Evolutionary conservation across 2,888 invertebrate genomes (phyloP).

Genomic region (Trichopria drosophilae): DNA sequence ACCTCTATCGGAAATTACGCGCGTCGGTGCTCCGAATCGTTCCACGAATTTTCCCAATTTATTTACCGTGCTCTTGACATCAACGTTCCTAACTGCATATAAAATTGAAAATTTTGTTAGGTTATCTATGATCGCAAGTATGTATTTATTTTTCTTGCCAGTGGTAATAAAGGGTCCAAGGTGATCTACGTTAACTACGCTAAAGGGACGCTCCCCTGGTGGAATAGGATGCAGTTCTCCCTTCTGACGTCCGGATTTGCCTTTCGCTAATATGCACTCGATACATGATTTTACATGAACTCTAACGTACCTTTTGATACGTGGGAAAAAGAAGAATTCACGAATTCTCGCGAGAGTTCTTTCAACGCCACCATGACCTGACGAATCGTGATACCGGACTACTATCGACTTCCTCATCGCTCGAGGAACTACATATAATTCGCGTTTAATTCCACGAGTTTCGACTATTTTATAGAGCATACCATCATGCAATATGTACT

Average conservation of each 20-base stretch:
- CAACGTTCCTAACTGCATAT: conserved; percentile 24
- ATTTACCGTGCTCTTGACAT: conserved; percentile 1
- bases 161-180: conserved; percentile 31
- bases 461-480: conserved; percentile 20
- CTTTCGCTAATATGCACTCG: conserved; percentile 28
- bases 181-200: conserved; percentile 30
- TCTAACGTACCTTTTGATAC: conserved; percentile 19
- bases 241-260: conserved; percentile 24
- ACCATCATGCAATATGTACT: conserved; percentile 16
- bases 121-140: conserved; percentile 31
- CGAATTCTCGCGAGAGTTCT: too few relatives aligned
- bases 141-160: conserved; percentile 23
- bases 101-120: conserved; percentile 28
- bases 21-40: conserved; percentile 24
- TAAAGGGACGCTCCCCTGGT: conserved; percentile 34
- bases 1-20: too few relatives aligned
- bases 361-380: too few relatives aligned
- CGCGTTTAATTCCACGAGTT: not conserved
- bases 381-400: conserved; percentile 1
- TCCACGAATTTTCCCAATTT: conserved; percentile 22
- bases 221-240: conserved; percentile 38
- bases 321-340: conserved; percentile 33
- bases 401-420: conserved; percentile 5
- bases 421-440: conserved; percentile 12
- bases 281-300: too few relatives aligned